Evolutionary conservation across 1,140 invertebrate species (phyloP).

Genomic region (Coptotermes formosanus): DNA sequence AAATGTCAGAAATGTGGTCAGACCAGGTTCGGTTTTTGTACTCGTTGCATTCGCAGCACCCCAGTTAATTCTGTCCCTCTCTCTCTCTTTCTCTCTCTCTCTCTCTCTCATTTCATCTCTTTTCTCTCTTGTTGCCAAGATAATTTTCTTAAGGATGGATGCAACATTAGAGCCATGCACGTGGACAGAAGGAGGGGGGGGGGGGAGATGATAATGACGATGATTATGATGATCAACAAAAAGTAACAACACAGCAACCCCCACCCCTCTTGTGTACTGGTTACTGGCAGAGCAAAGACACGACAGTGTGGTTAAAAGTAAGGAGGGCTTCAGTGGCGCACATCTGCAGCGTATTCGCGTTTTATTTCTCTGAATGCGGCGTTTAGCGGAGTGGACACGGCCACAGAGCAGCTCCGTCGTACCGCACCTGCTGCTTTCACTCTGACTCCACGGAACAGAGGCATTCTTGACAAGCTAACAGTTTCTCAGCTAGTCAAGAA

Average conservation of each 20-base stretch:
- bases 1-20: constrained; percentile 10
- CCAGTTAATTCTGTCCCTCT: not conserved
- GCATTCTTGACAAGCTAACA: too few species aligned
- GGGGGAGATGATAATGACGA: too few species aligned
- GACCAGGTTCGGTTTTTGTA: not conserved
- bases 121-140: not conserved
- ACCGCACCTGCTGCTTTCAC: too few species aligned
- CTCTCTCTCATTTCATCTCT: not conserved
- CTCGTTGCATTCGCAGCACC: too few species aligned
- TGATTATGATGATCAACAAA: not conserved
- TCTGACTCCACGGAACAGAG: too few species aligned
- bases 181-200: not conserved
- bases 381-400: not conserved
- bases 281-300: too few species aligned
- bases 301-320: not conserved
- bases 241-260: not conserved
- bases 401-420: too few species aligned
- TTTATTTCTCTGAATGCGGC: not conserved
- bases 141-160: not conserved
- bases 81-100: too few species aligned
- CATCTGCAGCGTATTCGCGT: not conserved
- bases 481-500: too few species aligned
- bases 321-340: not conserved
- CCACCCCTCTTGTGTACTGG: not conserved
- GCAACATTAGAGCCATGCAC: not conserved